Evolutionary conservation across 2,113 vertebrate genomes (phyloP), one percentile per base, ranked within the genome.

Genomic region (Ptilorrhoa leucosticta): DNA sequence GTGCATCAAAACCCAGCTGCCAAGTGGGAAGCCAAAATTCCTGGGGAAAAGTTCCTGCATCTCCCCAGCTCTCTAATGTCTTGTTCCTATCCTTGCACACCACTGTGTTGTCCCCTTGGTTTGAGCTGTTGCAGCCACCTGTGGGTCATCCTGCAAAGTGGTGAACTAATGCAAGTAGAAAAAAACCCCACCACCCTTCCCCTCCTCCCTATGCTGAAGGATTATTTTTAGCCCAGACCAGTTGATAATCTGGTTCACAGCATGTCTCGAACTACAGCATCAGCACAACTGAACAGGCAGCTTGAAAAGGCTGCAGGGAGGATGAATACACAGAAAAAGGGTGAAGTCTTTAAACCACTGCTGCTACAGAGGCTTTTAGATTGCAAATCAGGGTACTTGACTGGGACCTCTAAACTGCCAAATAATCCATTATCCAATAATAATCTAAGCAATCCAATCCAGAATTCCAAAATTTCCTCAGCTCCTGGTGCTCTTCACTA

Each of bases 191-290:
- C 15, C n/a, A 35, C 10, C 40, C 13, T 10, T 50, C 54, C 42
- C 15, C 40, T 83, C 50, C 24, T 85, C 28, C 19, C 23, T 63
- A 6, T 7, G 21, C 3, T 69, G 63, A 45, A 69, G 27, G 40
- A 88, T 76, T 90, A 90, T 72, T 88, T 96, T 93, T 88, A 91
- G 66, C 40, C 12, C 71, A 79, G 70, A 68, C 26, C 40, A 85
- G 48, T 0, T 35, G 66, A 94, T 95, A 92, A 88, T 85, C 61
- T 90, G 87, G 26, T 82, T 82, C 79, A 33, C 0, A 1, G 63
- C 37, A 65, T 9, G 23, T 48, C 44, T 92, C 85, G 57, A 93
- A 90, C 75, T 24, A 80, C 69, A 72, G 28, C 75, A 95, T 88
- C 48, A 90, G 78, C 82, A 88, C 45, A 75, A 88, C 24, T 1